Conservation (phyloP, 2,113 vertebrate genomes). For the Okapia johnstoni region DNA sequence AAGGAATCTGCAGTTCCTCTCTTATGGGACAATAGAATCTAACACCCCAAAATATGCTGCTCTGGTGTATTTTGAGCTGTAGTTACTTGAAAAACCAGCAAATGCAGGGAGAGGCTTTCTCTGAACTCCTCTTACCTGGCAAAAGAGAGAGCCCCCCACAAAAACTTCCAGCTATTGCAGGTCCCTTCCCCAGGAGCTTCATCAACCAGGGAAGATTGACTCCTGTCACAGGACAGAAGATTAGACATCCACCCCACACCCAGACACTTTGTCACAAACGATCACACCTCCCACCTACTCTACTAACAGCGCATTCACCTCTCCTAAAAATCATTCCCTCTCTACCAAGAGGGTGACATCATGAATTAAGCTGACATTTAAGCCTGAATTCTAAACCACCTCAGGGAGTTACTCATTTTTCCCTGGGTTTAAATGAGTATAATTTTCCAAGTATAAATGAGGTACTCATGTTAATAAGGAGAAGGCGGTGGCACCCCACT, state of each 20-base stretch:
- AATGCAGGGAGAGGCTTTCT: not conserved
- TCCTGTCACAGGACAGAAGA: not conserved
- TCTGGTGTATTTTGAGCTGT: not conserved
- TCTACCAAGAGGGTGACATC: not conserved
- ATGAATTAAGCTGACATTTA: not conserved
- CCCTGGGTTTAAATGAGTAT: not conserved
- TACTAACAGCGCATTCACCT: not conserved
- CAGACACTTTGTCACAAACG: not conserved
- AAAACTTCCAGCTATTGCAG: not conserved
- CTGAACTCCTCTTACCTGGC: not conserved
- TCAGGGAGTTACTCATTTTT: not conserved
- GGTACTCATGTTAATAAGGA: not conserved
- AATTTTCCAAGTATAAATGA: not conserved
- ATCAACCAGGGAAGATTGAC: not conserved
- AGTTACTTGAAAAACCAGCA: not conserved
- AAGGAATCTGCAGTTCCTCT: not conserved
- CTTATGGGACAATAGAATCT: not conserved
- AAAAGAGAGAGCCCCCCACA: accelerated
- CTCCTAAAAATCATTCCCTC: not conserved
- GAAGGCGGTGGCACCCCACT: no score
- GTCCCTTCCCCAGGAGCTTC: not conserved
- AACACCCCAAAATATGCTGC: not conserved
- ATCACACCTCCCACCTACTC: not conserved
- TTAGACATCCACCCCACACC: not conserved
- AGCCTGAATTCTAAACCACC: not conserved